Base-by-base conservation (phyloP, 2,888 invertebrate genomes). In the Mylabris sibirica region DNA sequence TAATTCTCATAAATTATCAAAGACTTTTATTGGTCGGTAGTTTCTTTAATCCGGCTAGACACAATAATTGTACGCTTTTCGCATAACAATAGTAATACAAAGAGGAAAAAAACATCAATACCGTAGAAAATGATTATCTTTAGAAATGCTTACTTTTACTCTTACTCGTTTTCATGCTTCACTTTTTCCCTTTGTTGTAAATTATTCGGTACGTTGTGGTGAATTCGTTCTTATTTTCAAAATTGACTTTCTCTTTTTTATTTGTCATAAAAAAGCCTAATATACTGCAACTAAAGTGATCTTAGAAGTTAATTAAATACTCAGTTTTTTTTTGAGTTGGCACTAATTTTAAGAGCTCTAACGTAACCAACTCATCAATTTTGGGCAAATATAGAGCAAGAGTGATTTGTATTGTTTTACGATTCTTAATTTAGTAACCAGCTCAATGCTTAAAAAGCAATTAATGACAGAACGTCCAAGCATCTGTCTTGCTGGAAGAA, bases 1-100 rank as follows among this genome's bases (percentile, higher is more conserved):
- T 20, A 49, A 22, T 20, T 0, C 22, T 53, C 49, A 53, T 53
- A 20, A 53, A 53, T 53, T 20, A 20, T 53, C 22, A 53, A 22
- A 11, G 20, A 20, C 3, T 49, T 49, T 9, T 49, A 49, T 53
- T 53, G 20, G 22, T 9, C 49, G 49, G 49, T 53, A 22, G 20
- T 53, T 53, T 22, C 49, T 53, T 53, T 53, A 53, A 53, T 53
- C 49, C 49, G 9, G 49, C 49, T 11, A 53, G 49, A 53, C 49
- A 53, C 20, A 53, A 53, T 53, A 53, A 30, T 34, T 60, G 9
- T 60, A 17, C 6, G 49, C 49, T 11, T 11, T 22, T 22, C 20
- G 22, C 49, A 53, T 53, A 20, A 53, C 49, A 53, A 53, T 53
- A 4, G 44, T 44, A 17, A 5, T n/a, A 8, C n/a, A 44, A 44